Percentiles rank a stretch among this genome's conserved stretches.
Evolutionary conservation across 2,113 vertebrate species (phyloP).

Genomic region (Eretmochelys imbricata): DNA sequence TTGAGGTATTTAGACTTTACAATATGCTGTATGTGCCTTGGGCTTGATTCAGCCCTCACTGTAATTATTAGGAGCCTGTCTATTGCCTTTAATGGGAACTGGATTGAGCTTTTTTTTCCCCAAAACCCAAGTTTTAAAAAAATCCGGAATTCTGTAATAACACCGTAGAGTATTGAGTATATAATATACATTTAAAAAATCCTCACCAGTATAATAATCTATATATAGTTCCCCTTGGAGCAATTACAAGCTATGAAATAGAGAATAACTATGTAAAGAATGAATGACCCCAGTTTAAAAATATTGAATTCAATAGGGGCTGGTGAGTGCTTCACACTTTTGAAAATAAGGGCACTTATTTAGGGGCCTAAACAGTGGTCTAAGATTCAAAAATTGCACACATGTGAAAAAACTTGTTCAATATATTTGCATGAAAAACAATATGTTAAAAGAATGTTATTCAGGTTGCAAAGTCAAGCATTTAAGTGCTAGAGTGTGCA

Average conservation of each 20-base stretch:
- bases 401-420: not conserved
- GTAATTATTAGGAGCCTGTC: not conserved
- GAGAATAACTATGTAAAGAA: not conserved
- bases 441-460: not conserved
- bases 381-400: not conserved
- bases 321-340: not conserved
- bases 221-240: not conserved
- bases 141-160: not conserved
- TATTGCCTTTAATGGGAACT: not conserved
- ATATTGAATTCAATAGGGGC: not conserved
- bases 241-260: not conserved
- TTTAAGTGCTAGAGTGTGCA: not conserved
- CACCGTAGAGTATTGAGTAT: not conserved
- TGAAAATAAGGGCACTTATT: not conserved
- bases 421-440: not conserved
- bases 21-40: not conserved
- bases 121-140: not conserved
- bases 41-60: not conserved
- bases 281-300: not conserved
- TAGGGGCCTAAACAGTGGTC: not conserved
- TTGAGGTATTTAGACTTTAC: not conserved
- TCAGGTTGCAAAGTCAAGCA: not conserved
- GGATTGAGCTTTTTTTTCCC: not conserved
- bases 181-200: not conserved
- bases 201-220: not conserved